phyloP scores from a whole-genome alignment of 2,888 invertebrate genomes.

The Drosophila cognata region DNA sequence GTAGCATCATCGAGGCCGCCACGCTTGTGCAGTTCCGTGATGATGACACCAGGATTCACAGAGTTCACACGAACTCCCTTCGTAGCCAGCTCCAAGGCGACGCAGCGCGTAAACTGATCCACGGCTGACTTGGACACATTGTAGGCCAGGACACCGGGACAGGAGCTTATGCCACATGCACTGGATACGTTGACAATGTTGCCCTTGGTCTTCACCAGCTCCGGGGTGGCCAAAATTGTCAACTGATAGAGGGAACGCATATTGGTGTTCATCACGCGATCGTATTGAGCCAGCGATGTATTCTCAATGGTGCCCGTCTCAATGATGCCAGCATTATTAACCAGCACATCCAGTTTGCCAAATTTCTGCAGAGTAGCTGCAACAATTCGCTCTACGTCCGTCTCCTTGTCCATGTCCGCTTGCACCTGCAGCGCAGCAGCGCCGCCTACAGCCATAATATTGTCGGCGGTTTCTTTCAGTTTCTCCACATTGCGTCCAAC shows the following conservation, averaged over 20 bases:
- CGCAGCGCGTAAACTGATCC: slow-evolving; percentile 97
- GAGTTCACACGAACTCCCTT: slow-evolving; percentile 95
- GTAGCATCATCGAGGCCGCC: slow-evolving; percentile 93
- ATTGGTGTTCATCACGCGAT: slow-evolving; percentile 95
- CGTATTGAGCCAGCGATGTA: slow-evolving; percentile 93
- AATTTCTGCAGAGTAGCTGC: slow-evolving; percentile 90
- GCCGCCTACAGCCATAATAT: slow-evolving; percentile 75
- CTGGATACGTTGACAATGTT: slow-evolving; percentile 98
- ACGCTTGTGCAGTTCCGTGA: slow-evolving; percentile 94
- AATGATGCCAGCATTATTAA: slow-evolving; percentile 95
- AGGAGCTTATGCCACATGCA: slow-evolving; percentile 95
- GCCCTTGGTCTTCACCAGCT: slow-evolving; percentile 92
- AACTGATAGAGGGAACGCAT: slow-evolving; percentile 92
- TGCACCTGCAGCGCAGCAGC: slow-evolving; percentile 87
- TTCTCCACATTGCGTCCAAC: slow-evolving; percentile 90
- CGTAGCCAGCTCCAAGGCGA: slow-evolving; percentile 93
- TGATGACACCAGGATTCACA: slow-evolving; percentile 95
- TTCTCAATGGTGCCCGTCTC: slow-evolving; percentile 93
- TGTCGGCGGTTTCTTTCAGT: slow-evolving; percentile 87
- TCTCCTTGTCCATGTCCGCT: slow-evolving; percentile 91
- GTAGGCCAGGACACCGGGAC: slow-evolving; percentile 95
- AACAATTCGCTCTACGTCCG: slow-evolving; percentile 89
- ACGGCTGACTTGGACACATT: slow-evolving; percentile 96
- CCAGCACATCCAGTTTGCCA: slow-evolving; percentile 91
- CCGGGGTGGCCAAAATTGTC: slow-evolving; percentile 94